Percentiles rank a stretch among this genome's conserved stretches.
These are phyloP conservation scores for Sylvilagus floridanus DNA, from an alignment of 2,797 vertebrate genomes.

Conservation along the genomic window DNA sequence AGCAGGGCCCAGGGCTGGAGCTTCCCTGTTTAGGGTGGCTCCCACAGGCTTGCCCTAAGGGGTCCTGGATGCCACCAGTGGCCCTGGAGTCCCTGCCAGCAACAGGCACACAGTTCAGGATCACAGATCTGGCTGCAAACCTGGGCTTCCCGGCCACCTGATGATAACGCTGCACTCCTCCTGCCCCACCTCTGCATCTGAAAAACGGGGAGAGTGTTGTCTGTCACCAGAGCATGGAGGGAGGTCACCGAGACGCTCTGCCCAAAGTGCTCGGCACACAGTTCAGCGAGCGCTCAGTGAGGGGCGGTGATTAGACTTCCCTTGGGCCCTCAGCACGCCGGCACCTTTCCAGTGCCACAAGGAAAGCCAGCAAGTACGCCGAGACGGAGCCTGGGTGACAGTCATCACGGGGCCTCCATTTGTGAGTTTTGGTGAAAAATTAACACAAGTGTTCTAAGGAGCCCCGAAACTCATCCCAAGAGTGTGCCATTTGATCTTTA, in stretches of 20 bases:
- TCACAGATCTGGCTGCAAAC: neutral
- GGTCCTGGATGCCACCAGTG: neutral
- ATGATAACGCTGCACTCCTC: neutral
- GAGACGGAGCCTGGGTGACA: neutral
- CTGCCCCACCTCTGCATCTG: neutral
- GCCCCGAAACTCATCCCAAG: neutral
- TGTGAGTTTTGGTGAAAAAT: constrained; percentile 28
- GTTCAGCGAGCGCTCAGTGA: neutral
- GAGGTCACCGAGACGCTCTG: neutral
- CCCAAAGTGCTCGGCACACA: neutral
- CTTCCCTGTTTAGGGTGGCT: neutral
- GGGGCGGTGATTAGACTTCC: neutral
- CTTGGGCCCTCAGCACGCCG: neutral
- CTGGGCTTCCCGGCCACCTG: neutral
- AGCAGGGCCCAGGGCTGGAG: neutral
- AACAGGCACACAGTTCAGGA: neutral
- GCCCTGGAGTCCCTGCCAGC: neutral
- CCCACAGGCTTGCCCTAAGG: neutral
- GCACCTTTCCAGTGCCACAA: neutral
- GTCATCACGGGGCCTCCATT: neutral
- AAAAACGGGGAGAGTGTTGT: neutral
- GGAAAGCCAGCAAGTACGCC: neutral
- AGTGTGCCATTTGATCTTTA: neutral
- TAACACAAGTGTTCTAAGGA: neutral
- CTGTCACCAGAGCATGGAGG: neutral